These are phyloP conservation scores for Hesperophylax magnus DNA, from an alignment of 1,140 invertebrate species.

Conservation along the genomic window DNA sequence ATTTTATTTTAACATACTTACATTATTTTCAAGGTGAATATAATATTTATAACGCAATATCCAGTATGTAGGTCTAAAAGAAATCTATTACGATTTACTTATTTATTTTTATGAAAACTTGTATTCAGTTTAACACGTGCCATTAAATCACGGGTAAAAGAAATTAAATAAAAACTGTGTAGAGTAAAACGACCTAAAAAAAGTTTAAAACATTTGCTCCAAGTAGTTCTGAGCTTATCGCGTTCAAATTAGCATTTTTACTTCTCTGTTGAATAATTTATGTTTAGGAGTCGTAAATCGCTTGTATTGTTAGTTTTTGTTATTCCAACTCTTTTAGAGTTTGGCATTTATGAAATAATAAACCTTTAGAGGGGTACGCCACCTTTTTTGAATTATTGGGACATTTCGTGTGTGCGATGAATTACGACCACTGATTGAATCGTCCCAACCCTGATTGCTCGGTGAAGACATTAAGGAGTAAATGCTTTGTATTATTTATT, in stretches of 20 bases:
- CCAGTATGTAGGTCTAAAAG: no score
- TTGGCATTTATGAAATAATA: conserved; percentile 55
- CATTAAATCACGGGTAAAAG: no score
- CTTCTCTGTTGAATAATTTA: background rate
- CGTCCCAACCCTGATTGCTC: conserved; percentile 38
- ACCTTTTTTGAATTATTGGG: conserved; percentile 50
- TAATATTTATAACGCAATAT: no score
- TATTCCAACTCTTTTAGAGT: conserved; percentile 22
- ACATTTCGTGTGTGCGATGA: conserved; percentile 48
- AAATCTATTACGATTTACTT: no score
- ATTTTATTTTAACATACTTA: no score
- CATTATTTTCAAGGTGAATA: no score
- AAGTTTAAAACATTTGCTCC: background rate
- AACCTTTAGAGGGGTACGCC: conserved; percentile 43
- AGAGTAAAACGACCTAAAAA: background rate
- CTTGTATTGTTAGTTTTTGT: conserved; percentile 26
- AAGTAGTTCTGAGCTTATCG: background rate
- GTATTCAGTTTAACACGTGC: no score
- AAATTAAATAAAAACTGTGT: no score
- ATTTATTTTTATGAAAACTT: no score
- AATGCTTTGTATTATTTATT: conserved; percentile 25
- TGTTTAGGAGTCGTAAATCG: background rate
- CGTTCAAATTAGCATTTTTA: no score
- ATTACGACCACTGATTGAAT: conserved; percentile 55
- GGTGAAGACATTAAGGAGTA: conserved; percentile 29